Evolutionary conservation across 2,888 invertebrate genomes (phyloP), one percentile per base, ranked within the genome.

Genomic region (Zygaena filipendulae): DNA sequence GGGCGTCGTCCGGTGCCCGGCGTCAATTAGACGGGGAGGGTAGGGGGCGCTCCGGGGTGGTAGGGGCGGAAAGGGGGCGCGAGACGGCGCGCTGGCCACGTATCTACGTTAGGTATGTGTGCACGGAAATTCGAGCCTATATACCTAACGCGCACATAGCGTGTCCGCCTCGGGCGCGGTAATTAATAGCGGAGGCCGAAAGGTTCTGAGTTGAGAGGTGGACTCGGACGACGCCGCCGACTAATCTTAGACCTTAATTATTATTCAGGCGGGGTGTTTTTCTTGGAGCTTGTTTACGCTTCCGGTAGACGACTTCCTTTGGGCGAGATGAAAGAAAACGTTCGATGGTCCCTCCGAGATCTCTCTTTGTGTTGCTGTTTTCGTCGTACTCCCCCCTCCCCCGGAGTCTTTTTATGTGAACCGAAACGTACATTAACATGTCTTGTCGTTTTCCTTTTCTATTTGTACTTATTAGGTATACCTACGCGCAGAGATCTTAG

Each of bases 11-110:
- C 62, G 67, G 67, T 44, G 57, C 54, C 54, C 53, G 54, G 70
- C 79, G 77, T 70, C 75, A 75, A 74, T 74, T 74, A 77, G 71
- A 63, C 57, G 59, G 56, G 62, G 59, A 50, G 45, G 52, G 49
- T 42, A 43, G 56, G 51, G 45, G 40, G 42, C 47, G 41, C 24
- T 18, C 19, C 24, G 38, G 43, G 37, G 49, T 41, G 45, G 43
- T 44, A 43, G 47, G 45, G 47, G 46, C 39, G 37, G 32, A 35
- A 33, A 39, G 21, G 33, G 47, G 36, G 42, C 61, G 64, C 59
- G 56, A 53, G 54, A 52, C 50, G 51, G 42, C 32, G 35, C 32
- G 30, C 44, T 49, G 51, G 47, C 52, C 54, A 56, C 57, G 52
- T 57, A 53, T 49, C 44, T 49, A 47, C 53, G 57, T 52, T 60